These are phyloP conservation scores for Conchocele bisecta DNA, from an alignment of 2,888 invertebrate species.

Conservation along the genomic window DNA sequence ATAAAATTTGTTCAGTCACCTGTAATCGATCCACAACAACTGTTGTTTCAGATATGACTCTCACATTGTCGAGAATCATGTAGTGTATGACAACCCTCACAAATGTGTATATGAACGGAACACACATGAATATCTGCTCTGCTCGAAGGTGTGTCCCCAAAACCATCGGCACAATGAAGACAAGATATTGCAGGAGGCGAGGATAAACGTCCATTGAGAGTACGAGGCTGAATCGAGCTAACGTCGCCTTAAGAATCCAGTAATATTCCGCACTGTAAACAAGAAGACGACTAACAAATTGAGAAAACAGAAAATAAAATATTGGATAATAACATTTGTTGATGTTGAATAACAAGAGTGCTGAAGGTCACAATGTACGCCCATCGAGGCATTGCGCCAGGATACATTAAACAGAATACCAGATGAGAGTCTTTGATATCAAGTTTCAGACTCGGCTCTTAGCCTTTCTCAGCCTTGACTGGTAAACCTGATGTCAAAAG, in stretches of 20 bases:
- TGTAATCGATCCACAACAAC: slow-evolving; percentile 13
- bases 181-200: slow-evolving; percentile 43
- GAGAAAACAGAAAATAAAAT: too few relatives aligned
- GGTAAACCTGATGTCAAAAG: too few relatives aligned
- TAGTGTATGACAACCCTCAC: slow-evolving; percentile 17
- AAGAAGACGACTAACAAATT: too few relatives aligned
- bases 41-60: slow-evolving; percentile 6
- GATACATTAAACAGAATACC: too few relatives aligned
- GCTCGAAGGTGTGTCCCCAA: slow-evolving; percentile 38
- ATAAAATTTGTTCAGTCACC: too few relatives aligned
- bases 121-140: slow-evolving; percentile 40
- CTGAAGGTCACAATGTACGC: too few relatives aligned
- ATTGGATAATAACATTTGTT: too few relatives aligned
- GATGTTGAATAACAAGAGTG: too few relatives aligned
- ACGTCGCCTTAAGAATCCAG: slow-evolving; percentile 19
- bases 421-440: too few relatives aligned
- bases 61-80: slow-evolving; percentile 20
- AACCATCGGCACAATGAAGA: slow-evolving; percentile 43
- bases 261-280: slow-evolving; percentile 35
- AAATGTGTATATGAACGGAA: slow-evolving; percentile 49
- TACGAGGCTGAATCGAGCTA: slow-evolving; percentile 4
- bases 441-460: too few relatives aligned
- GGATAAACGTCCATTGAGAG: slow-evolving; percentile 46
- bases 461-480: too few relatives aligned
- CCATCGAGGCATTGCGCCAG: too few relatives aligned